Percentiles rank a stretch among this genome's conserved stretches.
phyloP scores from a whole-genome alignment of 92 coral and sea anemone species.

The Heteractis magnifica region DNA sequence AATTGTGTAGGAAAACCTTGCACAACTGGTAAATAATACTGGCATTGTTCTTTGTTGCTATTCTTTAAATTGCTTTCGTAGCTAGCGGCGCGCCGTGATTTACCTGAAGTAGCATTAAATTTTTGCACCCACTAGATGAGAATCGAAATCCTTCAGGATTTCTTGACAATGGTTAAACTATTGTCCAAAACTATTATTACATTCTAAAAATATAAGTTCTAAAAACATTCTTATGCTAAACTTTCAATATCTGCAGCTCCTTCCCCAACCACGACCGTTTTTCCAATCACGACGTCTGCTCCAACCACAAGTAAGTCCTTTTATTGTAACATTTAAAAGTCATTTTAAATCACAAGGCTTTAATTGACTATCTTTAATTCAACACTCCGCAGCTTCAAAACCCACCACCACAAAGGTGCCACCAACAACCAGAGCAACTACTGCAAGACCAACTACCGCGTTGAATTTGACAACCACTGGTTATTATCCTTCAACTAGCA shows the following conservation, averaged over 20 bases:
- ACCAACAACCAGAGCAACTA: constrained; percentile 15
- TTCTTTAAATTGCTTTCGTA: no score
- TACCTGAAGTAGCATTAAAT: no score
- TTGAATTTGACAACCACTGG: constrained; percentile 23
- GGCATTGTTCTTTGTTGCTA: not conserved
- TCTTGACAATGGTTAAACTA: no score
- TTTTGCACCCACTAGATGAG: no score
- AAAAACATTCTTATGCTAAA: not conserved
- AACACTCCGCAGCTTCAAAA: not conserved
- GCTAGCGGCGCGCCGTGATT: no score
- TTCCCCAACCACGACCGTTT: constrained; percentile 37
- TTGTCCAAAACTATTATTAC: no score
- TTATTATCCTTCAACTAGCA: constrained; percentile 20
- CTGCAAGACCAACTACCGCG: constrained; percentile 4
- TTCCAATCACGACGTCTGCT: constrained; percentile 28
- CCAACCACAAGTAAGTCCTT: constrained; percentile 9
- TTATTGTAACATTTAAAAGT: not conserved
- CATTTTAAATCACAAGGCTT: not conserved
- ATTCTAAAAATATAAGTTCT: no score
- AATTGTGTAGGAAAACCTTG: constrained; percentile 50
- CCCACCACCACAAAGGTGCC: constrained; percentile 28
- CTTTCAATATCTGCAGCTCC: constrained; percentile 17
- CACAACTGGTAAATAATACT: constrained; percentile 26
- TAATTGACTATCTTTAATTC: not conserved
- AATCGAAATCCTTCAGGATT: no score